phyloP scores from a whole-genome alignment of 2,888 invertebrate species.

The Drosophila leonis region DNA sequence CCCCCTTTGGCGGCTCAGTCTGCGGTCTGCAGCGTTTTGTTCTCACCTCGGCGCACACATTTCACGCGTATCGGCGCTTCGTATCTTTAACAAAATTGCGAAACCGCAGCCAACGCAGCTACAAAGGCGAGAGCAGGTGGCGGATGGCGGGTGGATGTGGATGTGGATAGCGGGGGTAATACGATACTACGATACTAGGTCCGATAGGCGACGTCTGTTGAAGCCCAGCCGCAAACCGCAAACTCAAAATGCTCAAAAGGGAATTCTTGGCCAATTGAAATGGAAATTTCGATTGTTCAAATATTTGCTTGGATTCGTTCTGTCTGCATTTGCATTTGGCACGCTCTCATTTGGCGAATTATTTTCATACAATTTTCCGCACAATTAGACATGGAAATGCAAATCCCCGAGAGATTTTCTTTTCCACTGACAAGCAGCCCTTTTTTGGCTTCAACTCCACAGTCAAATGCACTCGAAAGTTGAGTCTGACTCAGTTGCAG shows the following conservation, averaged over 20 bases:
- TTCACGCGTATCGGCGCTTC: conserved; percentile 60
- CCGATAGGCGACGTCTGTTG: conserved; percentile 55
- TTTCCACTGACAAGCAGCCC: conserved; percentile 29
- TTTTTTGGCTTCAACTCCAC: conserved; percentile 13
- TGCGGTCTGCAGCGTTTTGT: conserved; percentile 75
- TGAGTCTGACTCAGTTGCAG: neutral
- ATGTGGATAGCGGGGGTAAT: conserved; percentile 43
- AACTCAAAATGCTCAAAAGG: conserved; percentile 26
- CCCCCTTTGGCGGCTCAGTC: conserved; percentile 21
- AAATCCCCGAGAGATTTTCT: conserved; percentile 42
- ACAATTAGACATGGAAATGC: conserved; percentile 69
- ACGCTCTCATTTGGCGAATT: conserved; percentile 59
- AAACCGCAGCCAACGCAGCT: conserved; percentile 67
- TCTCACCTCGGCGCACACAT: conserved; percentile 65
- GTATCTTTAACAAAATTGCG: conserved; percentile 78
- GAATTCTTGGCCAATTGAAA: conserved; percentile 30
- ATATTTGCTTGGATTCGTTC: conserved; percentile 49
- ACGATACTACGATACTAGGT: conserved; percentile 35
- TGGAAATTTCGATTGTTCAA: conserved; percentile 57
- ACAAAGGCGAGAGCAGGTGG: conserved; percentile 14
- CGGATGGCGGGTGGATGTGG: conserved; percentile 9
- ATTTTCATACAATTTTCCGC: conserved; percentile 74
- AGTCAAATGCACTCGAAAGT: conserved; percentile 26
- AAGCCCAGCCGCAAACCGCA: conserved; percentile 63
- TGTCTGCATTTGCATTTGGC: conserved; percentile 47